Evolutionary conservation across 1,140 invertebrate genomes (phyloP), one percentile per base, ranked within the genome.

Genomic region (Panagrolaimus sp.): DNA sequence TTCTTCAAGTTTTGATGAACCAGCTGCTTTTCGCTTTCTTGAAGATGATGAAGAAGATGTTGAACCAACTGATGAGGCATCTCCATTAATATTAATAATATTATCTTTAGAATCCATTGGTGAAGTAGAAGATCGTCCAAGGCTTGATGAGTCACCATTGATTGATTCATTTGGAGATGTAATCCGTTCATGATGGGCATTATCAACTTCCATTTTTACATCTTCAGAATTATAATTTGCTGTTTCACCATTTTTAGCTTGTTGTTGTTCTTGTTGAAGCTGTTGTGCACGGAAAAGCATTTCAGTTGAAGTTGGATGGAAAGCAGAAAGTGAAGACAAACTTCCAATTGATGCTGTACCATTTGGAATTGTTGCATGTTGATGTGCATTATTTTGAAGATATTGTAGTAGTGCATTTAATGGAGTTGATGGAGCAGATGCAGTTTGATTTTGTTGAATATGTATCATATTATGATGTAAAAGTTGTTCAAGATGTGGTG

Each of bases 1-100:
- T 1, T 87, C 85, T 31, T 90, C 89, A 45, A 92, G 82, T 69
- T 91, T 91, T 75, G 88, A 88, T 0, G 91, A 90, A 64, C 88
- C 88, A 0, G 90, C 90, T 81, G 92, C 92, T 68, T 91, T 87
- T 43, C 90, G 87, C 75, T 88, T 88, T 85, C 79, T 0, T 78
- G 82, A 23, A 70, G 73, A 8, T 66, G 68, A 45, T 38, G 57
- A 9, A 13, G 82, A 23, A 70, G 73, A 8, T 64, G 67, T 53
- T 38, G 57, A 9, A 13, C 23, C 46, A 67, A 47, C 16, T 64
- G 31, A 44, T 53, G 14, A 23, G 69, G 57, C 67, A 66, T 66
- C 46, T 67, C 46, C 62, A 68, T 25, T 48, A 20, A 53, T 43
- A 11, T n/a, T 45, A 38, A 51, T 63, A 13, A 43, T 43, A 42